These are phyloP conservation scores for Scaptomyza flava DNA, from an alignment of 2,888 invertebrate genomes.

Conservation along the genomic window DNA sequence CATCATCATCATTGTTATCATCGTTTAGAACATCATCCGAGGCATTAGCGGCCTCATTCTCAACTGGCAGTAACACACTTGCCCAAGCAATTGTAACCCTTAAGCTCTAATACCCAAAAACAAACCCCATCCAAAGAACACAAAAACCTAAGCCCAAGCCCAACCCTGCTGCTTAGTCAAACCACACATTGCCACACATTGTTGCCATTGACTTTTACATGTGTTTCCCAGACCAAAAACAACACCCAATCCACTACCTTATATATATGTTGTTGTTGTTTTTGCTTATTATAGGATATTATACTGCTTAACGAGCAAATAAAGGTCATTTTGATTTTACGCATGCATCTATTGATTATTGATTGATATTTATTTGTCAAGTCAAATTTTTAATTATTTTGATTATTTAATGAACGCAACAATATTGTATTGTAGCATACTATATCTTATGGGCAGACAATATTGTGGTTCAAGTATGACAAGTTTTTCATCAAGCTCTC, in stretches of 20 bases:
- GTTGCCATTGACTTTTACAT: conserved; percentile 75
- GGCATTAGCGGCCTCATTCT: conserved; percentile 51
- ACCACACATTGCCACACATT: conserved; percentile 65
- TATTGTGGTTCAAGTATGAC: too few relatives aligned
- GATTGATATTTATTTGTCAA: conserved; percentile 4
- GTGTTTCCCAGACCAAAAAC: conserved; percentile 49
- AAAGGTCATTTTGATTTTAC: background rate
- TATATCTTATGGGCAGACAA: too few relatives aligned
- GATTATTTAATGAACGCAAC: too few relatives aligned
- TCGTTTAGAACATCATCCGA: conserved; percentile 30
- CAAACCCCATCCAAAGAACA: background rate
- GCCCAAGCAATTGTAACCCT: conserved; percentile 60
- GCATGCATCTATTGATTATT: conserved; percentile 34
- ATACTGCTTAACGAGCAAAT: conserved; percentile 22
- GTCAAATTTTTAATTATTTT: background rate
- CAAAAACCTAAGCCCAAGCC: conserved; percentile 8
- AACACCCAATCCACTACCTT: conserved; percentile 19
- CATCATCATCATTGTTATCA: conserved; percentile 35
- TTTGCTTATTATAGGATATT: conserved; percentile 41
- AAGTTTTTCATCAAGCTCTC: too few relatives aligned
- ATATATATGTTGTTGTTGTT: conserved; percentile 18
- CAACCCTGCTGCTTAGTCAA: conserved; percentile 36
- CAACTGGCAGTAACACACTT: conserved; percentile 46
- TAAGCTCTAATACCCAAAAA: conserved; percentile 7
- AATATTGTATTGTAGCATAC: background rate